Base-by-base conservation (phyloP, 37 sponge, comb jelly and placozoan species). In the Geodia barretti region DNA sequence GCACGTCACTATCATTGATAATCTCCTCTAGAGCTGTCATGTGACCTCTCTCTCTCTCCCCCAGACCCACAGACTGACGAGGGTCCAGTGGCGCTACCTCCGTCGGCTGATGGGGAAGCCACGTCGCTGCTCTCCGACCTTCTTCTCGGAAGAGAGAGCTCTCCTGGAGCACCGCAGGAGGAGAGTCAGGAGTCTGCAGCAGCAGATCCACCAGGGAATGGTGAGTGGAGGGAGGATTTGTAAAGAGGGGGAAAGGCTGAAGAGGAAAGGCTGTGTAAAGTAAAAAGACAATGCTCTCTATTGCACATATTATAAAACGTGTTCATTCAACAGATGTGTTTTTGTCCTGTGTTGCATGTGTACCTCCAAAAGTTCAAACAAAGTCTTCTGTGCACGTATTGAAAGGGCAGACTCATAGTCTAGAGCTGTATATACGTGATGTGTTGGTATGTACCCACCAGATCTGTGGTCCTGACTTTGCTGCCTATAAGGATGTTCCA, bases 61-160 rank as follows among this genome's bases (percentile, higher is more conserved):
- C 14, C 35, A 94, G 92, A 94, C 92, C 17, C 76, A 80, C 5
- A 28, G 79, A 30, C 73, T 97, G 54, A 79, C 89, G 0, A 59
- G 85, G 1, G 60, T 84, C 0, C 94, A 97, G 60, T 97, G 97
- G 97, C 43, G 75, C 36, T 77, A 89, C 58, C 42, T 97, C 17
- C 68, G 97, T 30, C 73, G 97, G 33, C 59, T 91, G 28, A 87
- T 97, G 81, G 97, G 97, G 36, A 97, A 91, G 77, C 97, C 97
- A n/a, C 81, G 97, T 30, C 65, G 97, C 30, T 95, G 90, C 42
- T 93, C 91, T 26, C 43, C 84, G 20, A 61, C 85, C 4, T 90
- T 95, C 79, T 88, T 95, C 67, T 82, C 76, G 20, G 94, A 94
- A 65, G 97, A 97, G 86, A 29, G 97, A 23, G 43, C 61, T 33